Evolutionary conservation across 2,797 vertebrate genomes (phyloP), one percentile per base, ranked within the genome.

Genomic region (Crax fasciolata): DNA sequence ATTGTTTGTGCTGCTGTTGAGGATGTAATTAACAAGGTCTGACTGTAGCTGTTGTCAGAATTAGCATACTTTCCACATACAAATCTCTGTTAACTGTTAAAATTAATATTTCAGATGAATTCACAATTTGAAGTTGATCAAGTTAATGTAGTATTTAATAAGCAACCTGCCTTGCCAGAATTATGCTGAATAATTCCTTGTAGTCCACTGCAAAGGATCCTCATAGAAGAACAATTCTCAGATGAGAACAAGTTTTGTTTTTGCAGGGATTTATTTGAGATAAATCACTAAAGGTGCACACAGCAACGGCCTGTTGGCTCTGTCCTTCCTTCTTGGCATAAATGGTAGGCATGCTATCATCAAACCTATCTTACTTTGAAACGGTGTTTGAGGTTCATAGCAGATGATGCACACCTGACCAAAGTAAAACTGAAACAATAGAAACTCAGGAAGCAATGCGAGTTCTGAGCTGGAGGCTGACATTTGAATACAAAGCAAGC

Each of bases 1-100:
- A 95, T 93, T 93, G 89, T 95, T 94, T 95, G 90, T 93, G 49
- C 67, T 92, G 10, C 61, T 96, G 88, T 75, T 89, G 78, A 73
- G 86, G 75, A 49, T 89, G 13, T 94, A 87, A 96, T 93, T 91
- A 94, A 68, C 82, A 82, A 93, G 81, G 44, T 77, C 90, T 85
- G 76, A 66, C 54, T 70, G 75, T 62, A 75, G 76, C 75, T 87
- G 70, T 73, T 92, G 85, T 88, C 89, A 78, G 74, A 92, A 95
- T 38, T 73, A 83, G 81, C 63, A 92, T 80, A 55, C 13, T 84
- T 89, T 58, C 38, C 72, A 88, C 1, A 0, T 43, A 71, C 87
- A 92, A 83, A 70, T 55, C 89, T 52, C 61, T 51, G 38, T 61
- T 87, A 83, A 63, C 54, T 59, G 84, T 78, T 78, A 51, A 43